Evolutionary conservation across 1,140 invertebrate genomes (phyloP), one percentile per base, ranked within the genome.

Genomic region (Leptinotarsa undecemlineata): DNA sequence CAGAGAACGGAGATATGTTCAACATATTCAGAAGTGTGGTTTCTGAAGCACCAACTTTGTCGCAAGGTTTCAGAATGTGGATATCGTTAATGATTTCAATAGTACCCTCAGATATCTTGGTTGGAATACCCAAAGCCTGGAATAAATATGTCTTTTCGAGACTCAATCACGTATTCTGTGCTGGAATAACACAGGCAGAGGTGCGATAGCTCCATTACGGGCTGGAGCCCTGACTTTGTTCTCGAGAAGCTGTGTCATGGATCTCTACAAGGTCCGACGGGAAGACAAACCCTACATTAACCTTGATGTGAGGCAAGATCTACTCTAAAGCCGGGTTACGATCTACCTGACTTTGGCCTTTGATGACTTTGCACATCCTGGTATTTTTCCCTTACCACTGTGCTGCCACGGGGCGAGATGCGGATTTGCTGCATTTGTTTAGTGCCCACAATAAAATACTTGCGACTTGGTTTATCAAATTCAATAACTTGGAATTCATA

Each of bases 91-190:
- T 8, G 6, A 33, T 33, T 33, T 33, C 33, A 2, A 33, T 11
- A 8, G 33, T 33, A 78, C 89, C 98, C 91, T 98, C 99, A 57
- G 98, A 98, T 91, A 99, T 99, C 88, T 99, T 99, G 79, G 98
- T 99, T 72, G 98, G 96, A 85, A 99, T 99, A 81, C 96, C 96
- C 77, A 99, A 89, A 87, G 98, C 98, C 89, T 99, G 98, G 92
- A 99, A 99, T 95, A 99, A 99, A 85, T 96, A 98, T 74, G 98
- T 99, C 88, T 99, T 99, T 87, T 99, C 98, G 75, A 98, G 98
- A 83, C 97, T 97, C 68, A 99, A 89, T 77, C 96, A 97, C 72
- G 98, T 99, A 86, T 98, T 98, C 86, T 99, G 98, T 19, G 97
- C 96, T 17, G 97, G 97, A 82, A 99, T 95, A 81, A 96, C 91